phyloP scores from a whole-genome alignment of 2,888 invertebrate genomes.

The Phymatocera aterrima region DNA sequence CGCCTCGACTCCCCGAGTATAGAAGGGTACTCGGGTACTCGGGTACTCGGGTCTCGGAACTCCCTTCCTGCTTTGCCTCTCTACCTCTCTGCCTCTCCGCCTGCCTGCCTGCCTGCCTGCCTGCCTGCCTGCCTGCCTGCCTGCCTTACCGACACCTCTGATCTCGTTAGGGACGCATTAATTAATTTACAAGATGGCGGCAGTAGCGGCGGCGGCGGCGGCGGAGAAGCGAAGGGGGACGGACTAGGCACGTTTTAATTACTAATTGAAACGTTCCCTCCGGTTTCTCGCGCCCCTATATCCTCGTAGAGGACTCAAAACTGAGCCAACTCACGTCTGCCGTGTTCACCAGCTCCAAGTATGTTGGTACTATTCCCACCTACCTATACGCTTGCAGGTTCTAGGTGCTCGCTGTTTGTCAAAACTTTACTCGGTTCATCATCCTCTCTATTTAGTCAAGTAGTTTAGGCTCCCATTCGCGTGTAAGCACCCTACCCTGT shows the following conservation, averaged over 20 bases:
- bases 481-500: not conserved
- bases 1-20: slow-evolving; percentile 55
- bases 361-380: not conserved
- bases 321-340: slow-evolving; percentile 42
- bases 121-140: slow-evolving; percentile 42
- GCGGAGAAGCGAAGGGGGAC: slow-evolving; percentile 51
- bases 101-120: slow-evolving; percentile 37
- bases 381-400: not conserved
- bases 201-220: slow-evolving; percentile 53
- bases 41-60: slow-evolving; percentile 27
- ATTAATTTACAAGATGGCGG: slow-evolving; percentile 71
- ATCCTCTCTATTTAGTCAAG: slow-evolving; percentile 35
- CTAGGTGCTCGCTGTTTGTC: slow-evolving; percentile 9
- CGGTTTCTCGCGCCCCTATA: slow-evolving; percentile 43
- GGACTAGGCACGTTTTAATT: slow-evolving; percentile 66
- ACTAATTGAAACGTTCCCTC: slow-evolving; percentile 64
- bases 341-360: slow-evolving; percentile 29
- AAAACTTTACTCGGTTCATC: slow-evolving; percentile 39
- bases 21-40: slow-evolving; percentile 61
- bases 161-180: slow-evolving; percentile 72
- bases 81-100: slow-evolving; percentile 37
- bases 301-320: slow-evolving; percentile 35
- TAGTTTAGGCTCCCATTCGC: slow-evolving; percentile 14
- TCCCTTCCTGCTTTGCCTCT: not conserved
- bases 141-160: slow-evolving; percentile 71